Evolutionary conservation across 2,113 vertebrate species (phyloP).

Genomic region (Pitta sordida): DNA sequence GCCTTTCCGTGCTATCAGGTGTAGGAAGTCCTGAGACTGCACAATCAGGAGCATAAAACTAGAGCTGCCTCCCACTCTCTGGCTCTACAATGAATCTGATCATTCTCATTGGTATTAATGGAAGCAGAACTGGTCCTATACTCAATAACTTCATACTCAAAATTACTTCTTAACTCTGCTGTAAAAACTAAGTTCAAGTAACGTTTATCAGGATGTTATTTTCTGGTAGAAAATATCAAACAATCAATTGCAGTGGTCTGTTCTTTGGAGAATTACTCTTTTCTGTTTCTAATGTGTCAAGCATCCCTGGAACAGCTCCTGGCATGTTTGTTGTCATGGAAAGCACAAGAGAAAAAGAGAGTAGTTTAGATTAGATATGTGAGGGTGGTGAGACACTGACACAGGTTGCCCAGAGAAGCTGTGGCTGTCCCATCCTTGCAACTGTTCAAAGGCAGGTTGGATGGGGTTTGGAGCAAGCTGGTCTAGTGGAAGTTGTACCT

Average conservation of each 20-base stretch:
- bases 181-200: not conserved
- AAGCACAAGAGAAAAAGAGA: not conserved
- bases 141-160: not conserved
- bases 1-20: accelerated
- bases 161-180: not conserved
- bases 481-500: not conserved
- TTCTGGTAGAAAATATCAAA: not conserved
- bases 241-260: not conserved
- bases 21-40: not conserved
- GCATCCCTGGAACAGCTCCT: not conserved
- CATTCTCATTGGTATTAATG: not conserved
- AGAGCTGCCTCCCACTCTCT: not conserved
- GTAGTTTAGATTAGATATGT: not conserved
- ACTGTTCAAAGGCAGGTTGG: not conserved
- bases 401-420: not conserved
- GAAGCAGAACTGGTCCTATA: not conserved
- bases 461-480: not conserved
- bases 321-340: accelerated
- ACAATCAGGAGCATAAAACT: not conserved
- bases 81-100: not conserved
- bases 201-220: not conserved
- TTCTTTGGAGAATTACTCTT: not conserved
- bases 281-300: not conserved
- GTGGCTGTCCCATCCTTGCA: not conserved
- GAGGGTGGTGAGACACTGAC: not conserved